A percentile compares a stretch with the other conserved stretches of the same genome.
Evolutionary conservation across 2,113 vertebrate species (phyloP).

Genomic region (Ivindomyrus marchei): DNA sequence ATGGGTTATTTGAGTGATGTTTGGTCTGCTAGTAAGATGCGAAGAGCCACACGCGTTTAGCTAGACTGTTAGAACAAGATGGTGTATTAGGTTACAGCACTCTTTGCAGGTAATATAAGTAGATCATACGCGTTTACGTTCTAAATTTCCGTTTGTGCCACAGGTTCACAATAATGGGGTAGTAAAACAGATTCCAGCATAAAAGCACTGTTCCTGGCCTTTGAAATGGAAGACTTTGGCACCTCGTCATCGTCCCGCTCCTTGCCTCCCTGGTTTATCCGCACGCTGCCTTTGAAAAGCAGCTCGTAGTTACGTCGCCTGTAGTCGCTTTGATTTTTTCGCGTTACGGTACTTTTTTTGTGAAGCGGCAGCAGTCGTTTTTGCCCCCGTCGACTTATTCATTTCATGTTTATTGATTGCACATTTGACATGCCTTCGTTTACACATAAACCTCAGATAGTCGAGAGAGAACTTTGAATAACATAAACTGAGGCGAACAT

Average conservation of each 20-base stretch:
- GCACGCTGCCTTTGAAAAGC: conserved; percentile 44
- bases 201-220: conserved; percentile 36
- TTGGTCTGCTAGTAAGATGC: conserved; percentile 40
- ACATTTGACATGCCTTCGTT: not conserved
- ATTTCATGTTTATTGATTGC: not conserved
- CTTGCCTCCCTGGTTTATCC: conserved; percentile 34
- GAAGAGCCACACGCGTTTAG: conserved; percentile 29
- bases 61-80: not conserved
- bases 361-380: not conserved
- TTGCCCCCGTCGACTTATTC: not conserved
- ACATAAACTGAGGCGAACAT: not conserved
- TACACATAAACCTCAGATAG: not conserved
- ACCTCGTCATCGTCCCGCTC: conserved; percentile 45
- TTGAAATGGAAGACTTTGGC: conserved; percentile 49
- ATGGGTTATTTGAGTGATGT: not conserved
- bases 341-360: not conserved
- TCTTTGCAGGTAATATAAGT: conserved; percentile 36
- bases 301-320: not conserved
- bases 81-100: not conserved
- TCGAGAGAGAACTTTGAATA: not conserved
- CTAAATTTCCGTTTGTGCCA: conserved; percentile 28
- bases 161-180: conserved; percentile 18
- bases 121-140: conserved; percentile 31
- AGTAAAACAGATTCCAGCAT: conserved; percentile 35
- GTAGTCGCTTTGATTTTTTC: not conserved